Base-by-base conservation (phyloP, 2,888 invertebrate species). In the Actias luna region DNA sequence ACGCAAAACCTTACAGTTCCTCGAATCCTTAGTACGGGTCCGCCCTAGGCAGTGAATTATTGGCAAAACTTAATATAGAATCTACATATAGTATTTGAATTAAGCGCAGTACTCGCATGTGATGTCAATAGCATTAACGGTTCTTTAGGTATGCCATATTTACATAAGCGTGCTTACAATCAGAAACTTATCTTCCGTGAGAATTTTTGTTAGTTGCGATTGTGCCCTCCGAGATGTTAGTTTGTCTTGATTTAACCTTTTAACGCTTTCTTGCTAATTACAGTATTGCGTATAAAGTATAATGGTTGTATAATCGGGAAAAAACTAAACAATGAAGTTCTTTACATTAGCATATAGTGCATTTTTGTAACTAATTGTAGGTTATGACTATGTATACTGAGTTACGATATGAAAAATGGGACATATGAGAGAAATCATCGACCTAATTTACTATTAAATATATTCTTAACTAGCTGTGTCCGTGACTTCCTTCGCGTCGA, bases 1-100 rank as follows among this genome's bases (percentile, higher is more conserved):
- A 58, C 33, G 55, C 10, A 14, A 16, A 27, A 31, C 29, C 4
- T 31, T 27, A 25, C 31, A 36, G 10, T 77, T 74, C 73, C 79
- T 80, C 70, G 80, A 73, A 80, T 82, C 76, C 81, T 76, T 78
- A 77, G 83, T 76, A 66, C 69, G 68, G 69, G 73, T 71, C 79
- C 85, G 78, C 88, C 85, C 89, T 91, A 89, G 90, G 91, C 89
- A 90, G 88, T 81, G 79, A 77, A 75, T 77, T 80, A 78, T 83
- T 85, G 89, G 88, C 86, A 88, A 88, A 81, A 85, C 85, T n/a
- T n/a, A n/a, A 86, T 89, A 88, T 88, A 87, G 86, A 87, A 86
- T 84, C 85, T 89, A 82, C 77, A 73, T 70, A 72, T 67, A 73
- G 72, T 81, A 80, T 59, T 61, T 63, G 65, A 67, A 67, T 57